These are phyloP conservation scores for Drymodes brunneopygia DNA, from an alignment of 2,113 vertebrate species.

Conservation along the genomic window DNA sequence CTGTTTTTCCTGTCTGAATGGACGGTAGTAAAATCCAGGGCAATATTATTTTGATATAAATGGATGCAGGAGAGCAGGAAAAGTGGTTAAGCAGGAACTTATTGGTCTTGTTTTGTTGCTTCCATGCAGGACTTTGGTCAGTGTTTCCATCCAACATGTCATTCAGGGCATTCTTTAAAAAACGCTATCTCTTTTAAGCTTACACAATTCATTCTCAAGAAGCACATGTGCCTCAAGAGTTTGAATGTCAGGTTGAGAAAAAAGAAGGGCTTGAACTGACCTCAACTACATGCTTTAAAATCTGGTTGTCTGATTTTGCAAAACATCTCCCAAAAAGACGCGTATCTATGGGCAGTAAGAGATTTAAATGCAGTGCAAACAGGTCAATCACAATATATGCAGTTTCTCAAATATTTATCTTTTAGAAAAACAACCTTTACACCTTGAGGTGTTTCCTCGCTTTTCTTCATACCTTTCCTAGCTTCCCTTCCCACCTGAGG, in stretches of 20 bases:
- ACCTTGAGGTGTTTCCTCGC: background rate
- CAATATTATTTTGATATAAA: background rate
- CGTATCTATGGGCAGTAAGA: background rate
- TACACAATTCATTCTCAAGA: background rate
- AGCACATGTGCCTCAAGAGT: background rate
- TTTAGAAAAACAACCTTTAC: background rate
- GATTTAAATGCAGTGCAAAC: background rate
- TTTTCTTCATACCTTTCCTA: background rate
- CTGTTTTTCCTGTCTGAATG: background rate
- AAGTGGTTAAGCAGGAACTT: background rate
- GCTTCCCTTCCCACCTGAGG: background rate
- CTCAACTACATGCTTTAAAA: background rate
- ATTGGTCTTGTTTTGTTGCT: background rate
- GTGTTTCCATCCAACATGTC: background rate
- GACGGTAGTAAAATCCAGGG: background rate
- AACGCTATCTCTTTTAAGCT: background rate
- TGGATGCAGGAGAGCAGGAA: background rate
- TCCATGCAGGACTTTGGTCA: background rate
- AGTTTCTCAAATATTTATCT: background rate
- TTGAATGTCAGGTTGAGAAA: rapidly evolving
- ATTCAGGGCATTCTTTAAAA: background rate
- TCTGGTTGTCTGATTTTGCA: background rate
- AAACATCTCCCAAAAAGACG: background rate
- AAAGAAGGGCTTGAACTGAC: background rate
- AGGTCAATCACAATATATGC: background rate